These are phyloP conservation scores for Leucosticte australis DNA, from an alignment of 2,113 vertebrate species.

Conservation along the genomic window DNA sequence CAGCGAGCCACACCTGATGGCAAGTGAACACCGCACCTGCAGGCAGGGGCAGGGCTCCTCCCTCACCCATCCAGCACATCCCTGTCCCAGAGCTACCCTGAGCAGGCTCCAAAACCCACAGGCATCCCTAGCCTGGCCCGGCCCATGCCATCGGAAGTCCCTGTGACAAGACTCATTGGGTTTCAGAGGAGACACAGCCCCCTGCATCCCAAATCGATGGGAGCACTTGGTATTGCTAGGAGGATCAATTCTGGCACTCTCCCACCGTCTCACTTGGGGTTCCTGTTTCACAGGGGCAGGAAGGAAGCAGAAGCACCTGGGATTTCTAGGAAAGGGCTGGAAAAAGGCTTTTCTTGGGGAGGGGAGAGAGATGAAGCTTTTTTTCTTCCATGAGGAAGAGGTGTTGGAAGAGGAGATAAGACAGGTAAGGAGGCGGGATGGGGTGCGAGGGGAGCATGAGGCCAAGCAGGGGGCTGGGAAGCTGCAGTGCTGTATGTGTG, in stretches of 20 bases:
- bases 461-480: neutral
- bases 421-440: neutral
- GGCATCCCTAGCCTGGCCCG: neutral
- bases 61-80: neutral
- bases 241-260: conserved; percentile 23
- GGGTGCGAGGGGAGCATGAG: neutral
- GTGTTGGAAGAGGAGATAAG: neutral
- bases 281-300: neutral
- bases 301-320: neutral
- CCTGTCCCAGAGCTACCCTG: neutral
- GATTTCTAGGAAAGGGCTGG: conserved; percentile 21
- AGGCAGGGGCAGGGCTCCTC: neutral
- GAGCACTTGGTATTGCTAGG: neutral
- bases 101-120: neutral
- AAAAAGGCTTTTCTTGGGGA: neutral
- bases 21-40: neutral
- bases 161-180: neutral
- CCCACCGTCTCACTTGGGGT: neutral
- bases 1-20: neutral
- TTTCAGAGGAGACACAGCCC: neutral
- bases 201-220: neutral
- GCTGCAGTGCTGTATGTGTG: neutral
- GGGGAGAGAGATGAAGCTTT: neutral
- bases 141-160: neutral
- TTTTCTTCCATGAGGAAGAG: neutral